These are phyloP conservation scores for Tipula confusa DNA, from an alignment of 2,888 invertebrate species.

Conservation along the genomic window DNA sequence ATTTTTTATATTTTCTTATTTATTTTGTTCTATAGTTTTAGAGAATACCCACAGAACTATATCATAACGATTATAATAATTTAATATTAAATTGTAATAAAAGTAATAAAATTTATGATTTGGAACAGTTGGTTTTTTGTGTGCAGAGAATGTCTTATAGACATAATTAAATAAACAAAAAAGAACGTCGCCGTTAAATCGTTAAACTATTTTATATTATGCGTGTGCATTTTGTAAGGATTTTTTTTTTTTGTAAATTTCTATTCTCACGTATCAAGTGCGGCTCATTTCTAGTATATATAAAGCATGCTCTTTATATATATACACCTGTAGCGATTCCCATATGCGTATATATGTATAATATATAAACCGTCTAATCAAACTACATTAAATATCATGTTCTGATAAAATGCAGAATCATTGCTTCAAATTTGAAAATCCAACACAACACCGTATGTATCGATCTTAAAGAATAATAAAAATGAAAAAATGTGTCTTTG, in stretches of 20 bases:
- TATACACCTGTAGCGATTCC: neutral
- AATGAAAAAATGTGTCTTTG: slow-evolving; percentile 8
- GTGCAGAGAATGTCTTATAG: neutral
- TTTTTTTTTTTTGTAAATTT: neutral
- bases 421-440: slow-evolving; percentile 29
- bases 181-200: neutral
- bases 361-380: neutral
- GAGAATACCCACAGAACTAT: neutral
- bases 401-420: slow-evolving; percentile 30
- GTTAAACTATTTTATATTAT: neutral
- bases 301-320: neutral
- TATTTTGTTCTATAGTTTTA: neutral
- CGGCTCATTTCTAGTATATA: neutral
- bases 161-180: neutral
- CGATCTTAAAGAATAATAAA: neutral
- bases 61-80: neutral
- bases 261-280: neutral
- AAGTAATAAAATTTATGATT: slow-evolving; percentile 15
- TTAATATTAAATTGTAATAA: neutral
- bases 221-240: neutral
- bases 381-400: slow-evolving; percentile 27
- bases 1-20: neutral
- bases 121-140: neutral
- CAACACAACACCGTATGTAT: neutral
- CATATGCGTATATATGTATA: neutral